Percentiles rank a stretch among this genome's conserved stretches.
Conservation (phyloP, 2,888 invertebrate genomes). For the Anagyrus pseudococci region DNA sequence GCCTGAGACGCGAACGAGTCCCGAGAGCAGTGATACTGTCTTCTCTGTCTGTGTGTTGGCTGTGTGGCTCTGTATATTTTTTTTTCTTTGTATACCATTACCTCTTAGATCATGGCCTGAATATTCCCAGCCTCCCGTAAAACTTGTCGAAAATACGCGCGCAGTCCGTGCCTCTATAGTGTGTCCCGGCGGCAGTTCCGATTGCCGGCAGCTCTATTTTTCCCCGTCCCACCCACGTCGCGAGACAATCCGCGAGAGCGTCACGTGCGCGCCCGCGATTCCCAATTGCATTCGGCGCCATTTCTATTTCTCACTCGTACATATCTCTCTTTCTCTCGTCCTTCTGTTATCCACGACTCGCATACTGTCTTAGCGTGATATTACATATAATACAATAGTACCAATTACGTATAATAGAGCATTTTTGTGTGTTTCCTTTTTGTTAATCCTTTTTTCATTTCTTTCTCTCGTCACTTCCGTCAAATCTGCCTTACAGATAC, state of each 20-base stretch:
- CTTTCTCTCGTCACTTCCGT: slow-evolving; percentile 40
- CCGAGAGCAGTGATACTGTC: too few species aligned
- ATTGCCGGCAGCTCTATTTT: not conserved
- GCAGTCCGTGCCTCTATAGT: not conserved
- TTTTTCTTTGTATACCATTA: too few species aligned
- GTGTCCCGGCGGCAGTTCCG: too few species aligned
- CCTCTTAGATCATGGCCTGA: too few species aligned
- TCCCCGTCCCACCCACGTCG: slow-evolving; percentile 7
- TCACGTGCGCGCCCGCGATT: slow-evolving; percentile 32
- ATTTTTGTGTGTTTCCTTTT: too few species aligned
- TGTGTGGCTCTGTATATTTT: too few species aligned
- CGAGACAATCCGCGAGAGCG: slow-evolving; percentile 30
- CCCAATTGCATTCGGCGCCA: slow-evolving; percentile 59
- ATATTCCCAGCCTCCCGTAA: too few species aligned
- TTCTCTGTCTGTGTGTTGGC: too few species aligned
- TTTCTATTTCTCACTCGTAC: too few species aligned
- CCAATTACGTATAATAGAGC: slow-evolving; percentile 54
- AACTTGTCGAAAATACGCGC: slow-evolving; percentile 11
- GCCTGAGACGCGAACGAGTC: slow-evolving; percentile 11
- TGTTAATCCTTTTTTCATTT: slow-evolving; percentile 25
- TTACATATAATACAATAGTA: slow-evolving; percentile 55
- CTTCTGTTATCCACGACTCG: slow-evolving; percentile 20
- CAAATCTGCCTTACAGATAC: slow-evolving; percentile 29
- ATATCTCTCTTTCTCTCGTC: slow-evolving; percentile 43
- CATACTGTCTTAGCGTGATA: slow-evolving; percentile 56